Evolutionary conservation across 1,140 invertebrate genomes (phyloP).

Genomic region (Dreissena rostriformis): DNA sequence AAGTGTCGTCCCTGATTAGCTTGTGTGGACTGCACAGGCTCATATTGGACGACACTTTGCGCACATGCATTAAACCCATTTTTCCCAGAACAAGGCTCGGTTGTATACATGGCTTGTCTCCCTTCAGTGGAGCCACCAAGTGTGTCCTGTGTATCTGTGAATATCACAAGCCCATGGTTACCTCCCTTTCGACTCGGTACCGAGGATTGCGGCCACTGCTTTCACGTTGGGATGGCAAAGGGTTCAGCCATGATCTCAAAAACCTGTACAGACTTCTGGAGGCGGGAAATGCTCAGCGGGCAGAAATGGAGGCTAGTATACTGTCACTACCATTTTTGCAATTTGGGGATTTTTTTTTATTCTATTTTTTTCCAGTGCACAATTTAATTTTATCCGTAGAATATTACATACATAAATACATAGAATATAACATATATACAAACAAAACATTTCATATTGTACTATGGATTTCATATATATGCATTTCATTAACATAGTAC

Average conservation of each 20-base stretch:
- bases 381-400: too few relatives aligned
- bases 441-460: too few relatives aligned
- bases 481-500: too few relatives aligned
- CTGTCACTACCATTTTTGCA: background rate
- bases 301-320: constrained; percentile 73
- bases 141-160: constrained; percentile 76
- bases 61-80: too few relatives aligned
- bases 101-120: too few relatives aligned
- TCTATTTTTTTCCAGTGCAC: background rate
- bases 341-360: background rate
- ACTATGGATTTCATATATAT: too few relatives aligned
- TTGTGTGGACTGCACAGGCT: too few relatives aligned
- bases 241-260: constrained; percentile 75
- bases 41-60: too few relatives aligned
- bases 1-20: too few relatives aligned
- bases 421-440: too few relatives aligned
- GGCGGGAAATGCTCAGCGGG: constrained; percentile 74
- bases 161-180: constrained; percentile 68
- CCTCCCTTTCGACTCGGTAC: constrained; percentile 71
- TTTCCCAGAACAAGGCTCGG: too few relatives aligned
- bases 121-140: constrained; percentile 66
- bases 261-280: constrained; percentile 72
- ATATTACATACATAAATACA: too few relatives aligned
- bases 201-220: constrained; percentile 75
- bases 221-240: constrained; percentile 73